Base-by-base conservation (phyloP, 2,113 vertebrate species). In the Epinephelus cyanopodus region DNA sequence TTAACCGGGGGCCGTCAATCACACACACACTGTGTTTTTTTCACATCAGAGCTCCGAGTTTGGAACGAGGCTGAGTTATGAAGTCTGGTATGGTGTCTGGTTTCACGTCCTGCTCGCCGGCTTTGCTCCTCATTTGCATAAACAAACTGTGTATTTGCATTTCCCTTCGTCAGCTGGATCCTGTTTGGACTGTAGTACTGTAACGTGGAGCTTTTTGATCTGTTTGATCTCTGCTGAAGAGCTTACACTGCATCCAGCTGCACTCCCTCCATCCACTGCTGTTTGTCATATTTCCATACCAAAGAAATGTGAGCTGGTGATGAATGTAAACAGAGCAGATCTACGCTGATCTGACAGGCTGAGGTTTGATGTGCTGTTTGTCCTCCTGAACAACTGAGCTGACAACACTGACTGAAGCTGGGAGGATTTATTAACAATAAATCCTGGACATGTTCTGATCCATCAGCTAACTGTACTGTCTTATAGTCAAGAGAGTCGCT, bases 111-210 rank as follows among this genome's bases (percentile, higher is more conserved):
- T 66, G 80, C 86, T 87, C 6, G 53, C 5, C 8, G 15, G 60
- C 72, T 83, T 74, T 79, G 72, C 80, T 88, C 67, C 67, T 72
- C 48, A 65, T 89, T 92, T 90, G 63, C 85, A 87, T 89, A 87
- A 82, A 74, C 86, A 84, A 86, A 89, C 67, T 50, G 60, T 25
- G 56, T 54, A 81, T 93, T 89, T 90, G 84, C 85, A 81, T 90
- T 79, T 84, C 52, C 68, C 77, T 68, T 76, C 69, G 78, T 79
- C 79, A 75, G 79, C 89, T 50, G 85, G 70, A 72, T 74, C 77
- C 65, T 77, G 83, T 79, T 78, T 74, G 72, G 68, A 71, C 74
- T 74, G 62, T 33, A 25, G 53, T 27, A 23, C 29, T 70, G 60
- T 56, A 29, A 67, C 23, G 5, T 61, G 70, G 27, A 79, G 76